phyloP scores from a whole-genome alignment of 2,797 vertebrate species.

The Pangasius mekongensis region DNA sequence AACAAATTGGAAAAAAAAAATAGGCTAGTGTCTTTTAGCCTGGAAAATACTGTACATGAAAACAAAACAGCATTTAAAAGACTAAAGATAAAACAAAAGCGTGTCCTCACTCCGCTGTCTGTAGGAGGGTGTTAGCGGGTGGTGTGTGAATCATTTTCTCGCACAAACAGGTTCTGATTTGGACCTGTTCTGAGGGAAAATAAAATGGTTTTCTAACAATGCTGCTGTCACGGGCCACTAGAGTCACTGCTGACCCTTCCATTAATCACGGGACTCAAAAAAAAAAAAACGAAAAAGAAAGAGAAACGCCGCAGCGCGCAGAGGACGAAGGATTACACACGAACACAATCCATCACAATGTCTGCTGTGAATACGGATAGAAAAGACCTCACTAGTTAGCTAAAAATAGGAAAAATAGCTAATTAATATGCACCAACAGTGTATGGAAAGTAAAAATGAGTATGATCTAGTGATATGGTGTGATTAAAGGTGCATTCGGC shows the following conservation, averaged over 20 bases:
- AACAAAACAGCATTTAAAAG: too few relatives aligned
- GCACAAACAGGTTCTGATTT: background rate
- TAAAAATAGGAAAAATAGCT: background rate
- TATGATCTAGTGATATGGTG: background rate
- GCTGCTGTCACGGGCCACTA: conserved; percentile 68
- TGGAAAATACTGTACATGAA: background rate
- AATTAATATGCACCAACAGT: background rate
- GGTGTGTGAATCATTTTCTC: conserved; percentile 62
- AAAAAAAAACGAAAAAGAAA: too few relatives aligned
- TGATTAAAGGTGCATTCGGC: background rate
- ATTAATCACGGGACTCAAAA: conserved; percentile 69
- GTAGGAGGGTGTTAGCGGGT: background rate
- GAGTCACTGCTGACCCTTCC: conserved; percentile 62
- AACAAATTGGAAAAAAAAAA: background rate
- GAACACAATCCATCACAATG: conserved; percentile 9
- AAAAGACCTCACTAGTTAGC: background rate
- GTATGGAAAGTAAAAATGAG: background rate
- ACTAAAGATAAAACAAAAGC: background rate
- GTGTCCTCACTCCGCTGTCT: background rate
- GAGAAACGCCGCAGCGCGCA: background rate
- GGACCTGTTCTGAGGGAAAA: conserved; percentile 56
- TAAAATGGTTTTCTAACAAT: conserved; percentile 67
- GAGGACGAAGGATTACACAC: background rate
- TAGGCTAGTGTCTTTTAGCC: background rate
- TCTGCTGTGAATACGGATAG: background rate